phyloP scores from a whole-genome alignment of 2,888 invertebrate genomes.

The Trachelus stipa region DNA sequence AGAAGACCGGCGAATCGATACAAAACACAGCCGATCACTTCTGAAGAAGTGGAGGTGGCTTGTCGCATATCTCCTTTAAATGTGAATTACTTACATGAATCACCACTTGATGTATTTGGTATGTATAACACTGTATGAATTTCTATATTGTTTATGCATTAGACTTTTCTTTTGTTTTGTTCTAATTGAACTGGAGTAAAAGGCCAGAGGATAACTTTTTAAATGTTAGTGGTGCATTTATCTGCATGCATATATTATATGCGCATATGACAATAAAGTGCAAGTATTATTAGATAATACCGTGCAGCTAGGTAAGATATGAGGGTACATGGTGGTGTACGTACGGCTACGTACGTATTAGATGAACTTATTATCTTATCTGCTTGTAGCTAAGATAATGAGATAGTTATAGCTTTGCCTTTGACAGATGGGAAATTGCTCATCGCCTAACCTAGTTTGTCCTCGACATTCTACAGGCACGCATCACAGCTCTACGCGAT shows the following conservation, averaged over 20 bases:
- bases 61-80: conserved; percentile 57
- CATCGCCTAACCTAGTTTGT: not conserved
- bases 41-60: conserved; percentile 77
- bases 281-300: not conserved
- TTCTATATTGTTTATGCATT: not conserved
- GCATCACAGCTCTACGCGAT: not conserved
- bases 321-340: not conserved
- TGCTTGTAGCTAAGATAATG: not conserved
- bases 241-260: not conserved
- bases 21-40: conserved; percentile 79
- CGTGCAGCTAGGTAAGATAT: not conserved
- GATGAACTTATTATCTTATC: not conserved
- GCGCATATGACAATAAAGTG: not conserved
- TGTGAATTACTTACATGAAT: conserved; percentile 11
- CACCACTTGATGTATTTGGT: conserved; percentile 12
- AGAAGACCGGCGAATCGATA: conserved; percentile 70
- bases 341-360: not conserved
- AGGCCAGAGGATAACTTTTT: not conserved
- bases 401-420: not conserved
- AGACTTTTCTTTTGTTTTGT: not conserved
- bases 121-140: not conserved
- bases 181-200: not conserved
- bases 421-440: not conserved
- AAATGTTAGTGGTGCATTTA: not conserved
- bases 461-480: conserved; percentile 5